Base-by-base conservation (phyloP, 2,888 invertebrate genomes). In the Magallana nippona region DNA sequence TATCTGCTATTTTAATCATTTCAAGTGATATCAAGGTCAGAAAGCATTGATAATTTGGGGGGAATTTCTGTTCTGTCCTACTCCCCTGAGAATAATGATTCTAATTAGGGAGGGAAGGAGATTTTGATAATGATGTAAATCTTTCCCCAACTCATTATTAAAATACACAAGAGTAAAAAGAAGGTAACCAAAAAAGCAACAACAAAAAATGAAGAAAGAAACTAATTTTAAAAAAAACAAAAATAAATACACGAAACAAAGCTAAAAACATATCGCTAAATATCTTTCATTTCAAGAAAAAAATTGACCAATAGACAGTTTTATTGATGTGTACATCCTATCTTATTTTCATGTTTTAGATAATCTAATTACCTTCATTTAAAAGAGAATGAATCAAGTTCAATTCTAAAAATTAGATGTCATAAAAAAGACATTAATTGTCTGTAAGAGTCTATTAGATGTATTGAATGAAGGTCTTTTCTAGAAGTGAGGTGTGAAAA, bases 1-100 rank as follows among this genome's bases (percentile, higher is more conserved):
- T 19, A 71, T 71, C 71, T 71, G 71, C 71, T 71, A 71, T 71
- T 71, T 71, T 71, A 71, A 71, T 71, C 71, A 71, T 71, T 27
- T 32, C 19, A 71, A 27, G 22, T 71, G 71, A 71, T 71, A 71
- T 71, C 71, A 71, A 71, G 71, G 71, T 27, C 71, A 71, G 27
- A 71, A 71, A 71, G 22, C 71, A 71, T 13, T 71, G 27, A 71
- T 27, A 22, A 71, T 71, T 71, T 27, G 71, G 27, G 60, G 63
- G 27, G 63, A 63, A 71, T 27, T 71, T 71, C 32, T 71, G 27
- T 71, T 71, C 15, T 13, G 22, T 11, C 32, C 15, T 27, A 13
- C 71, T 71, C 71, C 27, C 32, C 17, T 13, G 71, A 27, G 71
- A 27, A 32, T 22, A 27, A 27, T 71, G 60, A 60, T 19, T 17